Conservation (phyloP, 1,140 invertebrate genomes). For the Trichoplusia ni region DNA sequence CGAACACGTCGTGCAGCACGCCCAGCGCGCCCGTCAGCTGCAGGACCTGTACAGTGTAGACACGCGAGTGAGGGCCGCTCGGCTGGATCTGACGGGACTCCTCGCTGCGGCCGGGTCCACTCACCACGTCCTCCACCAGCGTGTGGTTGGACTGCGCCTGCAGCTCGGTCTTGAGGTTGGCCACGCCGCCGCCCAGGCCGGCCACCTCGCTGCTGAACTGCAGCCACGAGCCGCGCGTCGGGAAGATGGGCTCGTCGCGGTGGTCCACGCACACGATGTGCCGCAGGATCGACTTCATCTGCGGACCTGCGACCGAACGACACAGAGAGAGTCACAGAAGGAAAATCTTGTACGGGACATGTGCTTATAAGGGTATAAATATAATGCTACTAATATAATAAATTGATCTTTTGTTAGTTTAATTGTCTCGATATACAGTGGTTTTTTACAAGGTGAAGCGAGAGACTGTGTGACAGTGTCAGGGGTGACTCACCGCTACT, state of each 20-base stretch:
- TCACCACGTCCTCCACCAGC: constrained; percentile 85
- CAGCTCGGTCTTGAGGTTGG: constrained; percentile 92
- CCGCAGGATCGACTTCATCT: constrained; percentile 91
- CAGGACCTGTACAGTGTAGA: no score
- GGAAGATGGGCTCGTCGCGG: constrained; percentile 90
- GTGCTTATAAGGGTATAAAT: no score
- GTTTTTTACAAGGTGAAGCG: not conserved
- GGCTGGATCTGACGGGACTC: no score
- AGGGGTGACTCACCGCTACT: constrained; percentile 81
- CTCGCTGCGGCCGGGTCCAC: constrained; percentile 35
- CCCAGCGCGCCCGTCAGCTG: constrained; percentile 88
- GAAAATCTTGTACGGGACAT: no score
- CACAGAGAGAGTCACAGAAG: not conserved
- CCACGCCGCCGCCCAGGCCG: constrained; percentile 92
- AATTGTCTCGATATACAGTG: no score
- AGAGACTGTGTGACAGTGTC: not conserved
- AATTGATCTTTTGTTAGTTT: no score
- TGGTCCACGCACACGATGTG: constrained; percentile 90
- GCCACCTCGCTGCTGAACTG: constrained; percentile 90
- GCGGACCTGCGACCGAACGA: constrained; percentile 83
- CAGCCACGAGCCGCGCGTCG: constrained; percentile 86
- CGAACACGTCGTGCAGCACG: constrained; percentile 84
- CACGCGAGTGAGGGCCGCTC: no score
- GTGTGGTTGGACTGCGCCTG: constrained; percentile 89
- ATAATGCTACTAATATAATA: no score